Percentiles rank a stretch among this genome's conserved stretches.
These are phyloP conservation scores for Actias luna DNA, from an alignment of 2,888 invertebrate species.

Conservation along the genomic window DNA sequence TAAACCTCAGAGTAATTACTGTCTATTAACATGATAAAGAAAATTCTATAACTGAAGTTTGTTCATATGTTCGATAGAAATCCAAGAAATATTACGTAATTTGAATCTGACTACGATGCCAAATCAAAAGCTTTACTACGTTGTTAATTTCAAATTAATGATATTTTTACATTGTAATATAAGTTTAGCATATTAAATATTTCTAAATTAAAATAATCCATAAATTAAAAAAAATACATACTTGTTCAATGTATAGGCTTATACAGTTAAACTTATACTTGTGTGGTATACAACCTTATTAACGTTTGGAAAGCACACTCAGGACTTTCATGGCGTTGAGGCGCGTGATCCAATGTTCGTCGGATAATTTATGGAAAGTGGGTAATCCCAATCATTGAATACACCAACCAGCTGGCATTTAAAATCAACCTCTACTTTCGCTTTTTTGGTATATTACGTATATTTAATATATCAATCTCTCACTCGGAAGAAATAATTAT, in stretches of 20 bases:
- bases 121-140: too few relatives aligned
- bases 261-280: neutral
- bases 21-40: neutral
- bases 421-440: slow-evolving; percentile 2
- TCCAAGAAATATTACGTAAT: neutral
- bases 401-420: neutral
- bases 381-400: neutral
- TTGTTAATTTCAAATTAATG: neutral
- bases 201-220: neutral
- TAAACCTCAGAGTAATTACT: neutral
- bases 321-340: neutral
- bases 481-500: slow-evolving; percentile 1
- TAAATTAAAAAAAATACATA: neutral
- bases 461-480: neutral
- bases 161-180: neutral
- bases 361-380: slow-evolving; percentile 7
- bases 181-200: neutral
- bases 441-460: neutral
- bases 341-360: neutral
- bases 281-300: neutral
- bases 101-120: neutral
- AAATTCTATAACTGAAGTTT: neutral
- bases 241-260: neutral
- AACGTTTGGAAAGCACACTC: neutral
- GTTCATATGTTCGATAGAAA: neutral